These are phyloP conservation scores for Aphis gossypii DNA, from an alignment of 1,140 invertebrate genomes.

Conservation along the genomic window DNA sequence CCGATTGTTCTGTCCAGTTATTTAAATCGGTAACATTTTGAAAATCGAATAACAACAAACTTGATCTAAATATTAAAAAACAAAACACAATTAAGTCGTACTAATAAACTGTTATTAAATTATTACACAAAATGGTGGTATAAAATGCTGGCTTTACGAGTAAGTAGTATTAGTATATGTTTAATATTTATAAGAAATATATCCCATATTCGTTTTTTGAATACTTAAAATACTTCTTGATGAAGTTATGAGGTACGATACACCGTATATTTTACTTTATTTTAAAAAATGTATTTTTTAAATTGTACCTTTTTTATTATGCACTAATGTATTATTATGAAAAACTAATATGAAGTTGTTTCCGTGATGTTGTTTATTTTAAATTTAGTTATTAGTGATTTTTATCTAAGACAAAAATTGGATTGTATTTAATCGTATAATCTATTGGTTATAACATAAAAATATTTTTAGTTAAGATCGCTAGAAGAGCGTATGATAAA, in stretches of 20 bases:
- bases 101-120: background rate
- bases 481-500: too few relatives aligned
- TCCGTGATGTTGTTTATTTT: too few relatives aligned
- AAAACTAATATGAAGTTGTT: too few relatives aligned
- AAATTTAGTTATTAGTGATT: too few relatives aligned
- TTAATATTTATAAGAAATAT: background rate
- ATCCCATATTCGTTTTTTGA: background rate
- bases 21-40: slow-evolving; percentile 63
- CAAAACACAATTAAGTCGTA: background rate
- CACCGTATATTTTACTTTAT: too few relatives aligned
- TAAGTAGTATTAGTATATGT: background rate
- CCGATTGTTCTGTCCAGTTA: slow-evolving; percentile 72
- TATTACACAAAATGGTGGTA: background rate
- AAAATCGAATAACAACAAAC: slow-evolving; percentile 66
- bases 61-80: slow-evolving; percentile 48
- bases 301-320: too few relatives aligned
- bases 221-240: background rate
- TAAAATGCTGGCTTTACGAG: background rate
- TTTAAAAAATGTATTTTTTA: too few relatives aligned
- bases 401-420: too few relatives aligned
- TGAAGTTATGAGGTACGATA: background rate
- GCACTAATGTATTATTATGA: too few relatives aligned
- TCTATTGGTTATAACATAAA: too few relatives aligned
- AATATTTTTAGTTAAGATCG: too few relatives aligned
- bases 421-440: too few relatives aligned